A percentile compares a stretch with the other conserved stretches of the same genome.
These are phyloP conservation scores for Theristicus caerulescens DNA, from an alignment of 2,113 vertebrate genomes.

Conservation along the genomic window DNA sequence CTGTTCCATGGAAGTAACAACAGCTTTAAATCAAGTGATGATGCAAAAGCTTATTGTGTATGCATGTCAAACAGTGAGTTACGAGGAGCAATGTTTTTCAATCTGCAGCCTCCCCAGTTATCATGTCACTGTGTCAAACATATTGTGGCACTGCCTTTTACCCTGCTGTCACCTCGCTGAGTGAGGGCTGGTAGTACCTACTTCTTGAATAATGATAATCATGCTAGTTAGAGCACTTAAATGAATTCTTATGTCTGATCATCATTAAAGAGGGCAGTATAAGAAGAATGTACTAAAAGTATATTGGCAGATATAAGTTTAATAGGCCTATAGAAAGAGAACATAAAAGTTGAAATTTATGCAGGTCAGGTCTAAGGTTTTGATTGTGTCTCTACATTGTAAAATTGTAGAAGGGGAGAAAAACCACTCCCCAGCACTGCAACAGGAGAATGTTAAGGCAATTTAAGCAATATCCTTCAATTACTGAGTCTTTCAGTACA, in stretches of 20 bases:
- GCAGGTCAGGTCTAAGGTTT: not conserved
- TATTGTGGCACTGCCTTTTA: not conserved
- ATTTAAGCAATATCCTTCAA: not conserved
- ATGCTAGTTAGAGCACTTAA: not conserved
- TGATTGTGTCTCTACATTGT: not conserved
- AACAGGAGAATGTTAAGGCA: not conserved
- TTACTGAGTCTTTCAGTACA: not conserved
- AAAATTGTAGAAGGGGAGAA: not conserved
- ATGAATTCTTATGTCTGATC: not conserved
- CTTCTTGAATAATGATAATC: not conserved
- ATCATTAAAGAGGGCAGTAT: not conserved
- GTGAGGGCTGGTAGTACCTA: not conserved
- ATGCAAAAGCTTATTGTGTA: not conserved
- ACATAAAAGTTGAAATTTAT: not conserved
- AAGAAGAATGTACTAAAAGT: not conserved
- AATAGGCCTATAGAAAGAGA: not conserved
- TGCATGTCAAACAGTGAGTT: not conserved
- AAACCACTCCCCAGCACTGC: not conserved
- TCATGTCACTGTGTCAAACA: accelerated
- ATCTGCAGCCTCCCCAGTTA: not conserved
- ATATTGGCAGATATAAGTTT: not conserved
- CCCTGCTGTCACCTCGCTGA: not conserved
- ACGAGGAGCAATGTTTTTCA: accelerated
- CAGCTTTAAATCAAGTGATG: not conserved
- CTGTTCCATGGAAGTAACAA: not conserved